Base-by-base conservation (phyloP, 1,140 invertebrate species). In the Thaumatotibia leucotreta region DNA sequence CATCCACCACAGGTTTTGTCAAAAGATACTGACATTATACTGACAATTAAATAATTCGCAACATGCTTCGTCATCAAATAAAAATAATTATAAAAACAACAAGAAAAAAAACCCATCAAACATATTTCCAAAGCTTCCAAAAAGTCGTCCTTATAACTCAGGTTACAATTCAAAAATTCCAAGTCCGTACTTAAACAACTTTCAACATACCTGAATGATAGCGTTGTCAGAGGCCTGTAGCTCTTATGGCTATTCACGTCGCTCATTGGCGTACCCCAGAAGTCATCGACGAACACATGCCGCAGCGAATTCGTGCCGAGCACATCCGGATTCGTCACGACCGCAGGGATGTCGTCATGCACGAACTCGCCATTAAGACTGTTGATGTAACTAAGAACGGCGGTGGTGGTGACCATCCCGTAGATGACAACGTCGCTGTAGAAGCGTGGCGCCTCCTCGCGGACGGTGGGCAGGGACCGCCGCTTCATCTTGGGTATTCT, bases 331-430 rank as follows among this genome's bases (percentile, higher is more conserved):
- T 98, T 98, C 27, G 94, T 93, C 61, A 95, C 94, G 52, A 98
- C 94, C 10, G 97, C 97, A n/a, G 96, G 96, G 70, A 97, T 94
- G 82, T 98, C 97, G 89, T 98, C 97, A 92, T 98, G 97, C 11
- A 98, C 97, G 79, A 98, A 97, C 74, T 97, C 96, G 70, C 97
- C 97, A 63, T 92, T 92, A 50, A 97, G 89, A n/a, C 96, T 95
- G 88, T 97, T 97, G 39, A 95, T 85, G 84, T 97, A 97, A 78
- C 95, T 95, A 0, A 93, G 91, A 3, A 95, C 89, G 9, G 95
- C 95, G 5, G 95, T 93, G 1, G 93, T 89, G 4, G 92, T 92
- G 66, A 96, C 94, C 64, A 94, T 90, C 5, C 88, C 83, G 80
- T 96, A 96, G 2, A 92, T 80, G 0, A 77, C 84, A 35, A 82